Percentiles rank a stretch among this genome's conserved stretches.
These are phyloP conservation scores for Tricholauxania praeusta DNA, from an alignment of 2,888 invertebrate species.

Conservation along the genomic window DNA sequence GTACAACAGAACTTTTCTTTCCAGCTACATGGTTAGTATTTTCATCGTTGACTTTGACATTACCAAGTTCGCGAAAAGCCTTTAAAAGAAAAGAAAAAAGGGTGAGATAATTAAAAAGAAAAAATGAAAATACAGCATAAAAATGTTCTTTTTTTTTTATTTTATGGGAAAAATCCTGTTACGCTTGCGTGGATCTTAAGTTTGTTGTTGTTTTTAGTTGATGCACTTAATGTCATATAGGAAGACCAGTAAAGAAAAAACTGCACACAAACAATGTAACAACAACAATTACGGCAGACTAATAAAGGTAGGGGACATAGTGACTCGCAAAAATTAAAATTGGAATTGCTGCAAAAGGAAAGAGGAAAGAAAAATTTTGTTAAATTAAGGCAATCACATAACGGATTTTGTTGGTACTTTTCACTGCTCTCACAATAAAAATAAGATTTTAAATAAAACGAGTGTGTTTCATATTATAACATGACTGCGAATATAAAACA, in stretches of 20 bases:
- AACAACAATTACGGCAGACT: neutral
- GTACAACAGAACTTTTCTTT: conserved; percentile 62
- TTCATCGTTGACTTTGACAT: conserved; percentile 48
- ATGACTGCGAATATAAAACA: too few relatives aligned
- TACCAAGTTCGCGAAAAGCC: conserved; percentile 58
- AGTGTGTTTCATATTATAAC: too few relatives aligned
- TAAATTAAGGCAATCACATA: too few relatives aligned
- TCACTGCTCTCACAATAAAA: too few relatives aligned
- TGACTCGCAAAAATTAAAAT: conserved; percentile 6
- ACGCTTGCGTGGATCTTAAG: neutral
- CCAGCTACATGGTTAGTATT: conserved; percentile 47
- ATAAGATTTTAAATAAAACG: too few relatives aligned
- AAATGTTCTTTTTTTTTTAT: conserved; percentile 6
- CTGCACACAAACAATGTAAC: neutral
- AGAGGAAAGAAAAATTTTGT: neutral
- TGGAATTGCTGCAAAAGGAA: neutral
- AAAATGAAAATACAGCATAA: conserved; percentile 12
- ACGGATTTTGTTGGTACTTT: too few relatives aligned
- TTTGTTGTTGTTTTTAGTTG: neutral
- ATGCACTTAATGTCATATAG: too few relatives aligned
- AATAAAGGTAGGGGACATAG: neutral
- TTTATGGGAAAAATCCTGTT: conserved; percentile 25
- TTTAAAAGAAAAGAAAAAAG: conserved; percentile 35
- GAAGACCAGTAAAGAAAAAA: too few relatives aligned
- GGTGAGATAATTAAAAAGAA: conserved; percentile 22